Percentiles rank a stretch among this genome's conserved stretches.
Conservation (phyloP, 1,140 invertebrate species). For the Babylonia areolata region DNA sequence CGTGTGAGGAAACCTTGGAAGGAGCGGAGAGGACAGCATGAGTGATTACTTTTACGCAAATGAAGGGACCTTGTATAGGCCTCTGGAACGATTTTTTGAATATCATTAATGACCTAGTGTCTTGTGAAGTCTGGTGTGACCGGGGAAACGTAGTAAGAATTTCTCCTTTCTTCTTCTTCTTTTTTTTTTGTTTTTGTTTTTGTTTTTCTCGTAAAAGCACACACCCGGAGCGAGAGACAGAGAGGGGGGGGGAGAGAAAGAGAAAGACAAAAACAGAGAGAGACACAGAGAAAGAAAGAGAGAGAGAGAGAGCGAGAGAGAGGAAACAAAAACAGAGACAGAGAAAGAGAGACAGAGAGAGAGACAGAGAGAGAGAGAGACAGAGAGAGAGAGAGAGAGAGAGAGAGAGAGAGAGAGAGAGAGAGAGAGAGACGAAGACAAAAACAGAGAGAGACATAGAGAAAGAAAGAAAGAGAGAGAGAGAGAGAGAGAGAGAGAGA, state of each 20-base stretch:
- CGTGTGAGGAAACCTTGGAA: background rate
- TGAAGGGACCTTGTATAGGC: background rate
- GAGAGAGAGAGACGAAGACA: background rate
- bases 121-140: background rate
- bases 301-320: background rate
- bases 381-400: background rate
- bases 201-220: background rate
- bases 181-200: too few relatives aligned
- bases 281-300: background rate
- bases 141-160: background rate
- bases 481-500: too few relatives aligned
- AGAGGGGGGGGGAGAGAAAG: background rate
- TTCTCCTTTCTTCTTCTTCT: too few relatives aligned
- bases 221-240: background rate
- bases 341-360: background rate
- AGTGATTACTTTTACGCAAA: background rate
- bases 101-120: conserved; percentile 3
- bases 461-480: too few relatives aligned
- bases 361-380: background rate
- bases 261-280: background rate
- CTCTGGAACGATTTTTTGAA: background rate
- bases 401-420: background rate
- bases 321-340: background rate
- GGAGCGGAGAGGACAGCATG: background rate
- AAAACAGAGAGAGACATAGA: too few relatives aligned